Evolutionary conservation across 2,113 vertebrate species (phyloP).

Genomic region (Ardeotis arabs): DNA sequence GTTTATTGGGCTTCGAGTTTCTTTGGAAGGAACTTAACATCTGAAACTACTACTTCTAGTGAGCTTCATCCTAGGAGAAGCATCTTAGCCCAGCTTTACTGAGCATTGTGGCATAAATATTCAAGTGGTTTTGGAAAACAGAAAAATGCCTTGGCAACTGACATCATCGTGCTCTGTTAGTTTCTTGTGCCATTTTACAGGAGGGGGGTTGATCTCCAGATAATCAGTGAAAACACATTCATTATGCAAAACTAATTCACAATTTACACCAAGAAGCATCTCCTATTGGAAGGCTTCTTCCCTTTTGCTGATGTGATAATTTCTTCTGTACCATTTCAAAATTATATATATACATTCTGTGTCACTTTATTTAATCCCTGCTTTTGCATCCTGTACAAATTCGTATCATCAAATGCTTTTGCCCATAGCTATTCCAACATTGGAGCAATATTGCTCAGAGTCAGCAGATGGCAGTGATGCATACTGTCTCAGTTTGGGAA

Average conservation of each 20-base stretch:
- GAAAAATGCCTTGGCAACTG: neutral
- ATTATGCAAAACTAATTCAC: neutral
- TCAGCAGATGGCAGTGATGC: conserved; percentile 55
- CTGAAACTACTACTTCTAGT: neutral
- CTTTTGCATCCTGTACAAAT: neutral
- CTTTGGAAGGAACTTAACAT: neutral
- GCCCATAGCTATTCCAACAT: neutral
- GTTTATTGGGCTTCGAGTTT: neutral
- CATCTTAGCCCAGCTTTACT: neutral
- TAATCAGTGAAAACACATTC: neutral
- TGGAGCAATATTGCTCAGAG: neutral
- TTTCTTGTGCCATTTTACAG: neutral
- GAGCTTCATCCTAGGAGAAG: neutral
- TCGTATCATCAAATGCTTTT: neutral
- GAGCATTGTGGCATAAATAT: neutral
- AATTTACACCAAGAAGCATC: neutral
- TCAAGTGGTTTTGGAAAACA: neutral
- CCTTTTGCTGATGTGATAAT: neutral
- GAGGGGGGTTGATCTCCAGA: neutral
- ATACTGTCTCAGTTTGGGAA: neutral
- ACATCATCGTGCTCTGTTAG: neutral
- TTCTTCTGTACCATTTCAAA: neutral
- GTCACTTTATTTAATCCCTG: neutral
- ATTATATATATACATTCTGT: neutral
- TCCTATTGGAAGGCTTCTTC: neutral